phyloP scores from a whole-genome alignment of 2,113 vertebrate species.

The Rhagologus leucostigma region DNA sequence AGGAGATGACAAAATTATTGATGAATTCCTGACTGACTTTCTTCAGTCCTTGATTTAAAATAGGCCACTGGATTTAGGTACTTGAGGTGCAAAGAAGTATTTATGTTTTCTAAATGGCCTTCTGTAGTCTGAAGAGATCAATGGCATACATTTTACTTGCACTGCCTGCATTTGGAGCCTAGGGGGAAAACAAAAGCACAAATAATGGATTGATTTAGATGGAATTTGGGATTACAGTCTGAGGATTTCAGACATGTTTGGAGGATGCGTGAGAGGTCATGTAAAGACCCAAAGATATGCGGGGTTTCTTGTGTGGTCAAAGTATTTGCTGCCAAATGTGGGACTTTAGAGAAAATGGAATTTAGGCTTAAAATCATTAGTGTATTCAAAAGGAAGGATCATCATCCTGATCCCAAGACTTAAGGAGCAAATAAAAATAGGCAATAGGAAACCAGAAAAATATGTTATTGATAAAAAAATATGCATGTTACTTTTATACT shows the following conservation, averaged over 20 bases:
- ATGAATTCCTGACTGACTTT: not conserved
- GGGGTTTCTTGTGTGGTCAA: not conserved
- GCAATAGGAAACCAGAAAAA: not conserved
- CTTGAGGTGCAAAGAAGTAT: not conserved
- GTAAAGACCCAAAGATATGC: not conserved
- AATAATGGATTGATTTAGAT: constrained; percentile 14
- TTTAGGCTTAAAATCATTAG: not conserved
- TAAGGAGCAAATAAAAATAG: not conserved
- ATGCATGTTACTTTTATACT: not conserved
- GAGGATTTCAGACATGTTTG: not conserved
- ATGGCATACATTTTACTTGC: not conserved
- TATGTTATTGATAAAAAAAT: not conserved
- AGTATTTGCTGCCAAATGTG: not conserved
- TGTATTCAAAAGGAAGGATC: not conserved
- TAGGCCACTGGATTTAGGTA: not conserved
- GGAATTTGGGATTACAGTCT: not conserved
- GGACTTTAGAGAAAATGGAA: not conserved
- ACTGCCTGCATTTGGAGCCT: not conserved
- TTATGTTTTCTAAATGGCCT: constrained; percentile 27
- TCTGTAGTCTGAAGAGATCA: constrained; percentile 14
- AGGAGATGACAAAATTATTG: not conserved
- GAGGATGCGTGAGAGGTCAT: not conserved
- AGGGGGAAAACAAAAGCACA: constrained; percentile 4
- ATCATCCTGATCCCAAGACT: not conserved
- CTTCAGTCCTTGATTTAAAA: not conserved